Conservation (phyloP, 2,888 invertebrate species). For the Ectobius pallidus region DNA sequence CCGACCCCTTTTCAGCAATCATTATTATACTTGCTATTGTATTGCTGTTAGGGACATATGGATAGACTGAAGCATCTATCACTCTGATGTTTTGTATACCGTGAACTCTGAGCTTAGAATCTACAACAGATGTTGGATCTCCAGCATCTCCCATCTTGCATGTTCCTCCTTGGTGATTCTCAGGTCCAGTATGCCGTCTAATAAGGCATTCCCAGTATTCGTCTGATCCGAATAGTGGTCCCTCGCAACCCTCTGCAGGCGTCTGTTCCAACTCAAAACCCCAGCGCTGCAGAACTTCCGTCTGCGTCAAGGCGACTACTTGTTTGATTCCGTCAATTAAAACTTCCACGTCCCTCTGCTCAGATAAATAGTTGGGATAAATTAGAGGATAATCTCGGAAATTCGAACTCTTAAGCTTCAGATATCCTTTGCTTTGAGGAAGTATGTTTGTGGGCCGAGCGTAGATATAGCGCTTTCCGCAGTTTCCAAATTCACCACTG, state of each 20-base stretch:
- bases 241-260: constrained; percentile 58
- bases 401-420: constrained; percentile 65
- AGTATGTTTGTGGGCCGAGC: constrained; percentile 47
- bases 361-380: constrained; percentile 75
- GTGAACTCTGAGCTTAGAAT: constrained; percentile 58
- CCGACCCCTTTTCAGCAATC: constrained; percentile 49
- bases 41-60: constrained; percentile 53
- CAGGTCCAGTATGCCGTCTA: constrained; percentile 73
- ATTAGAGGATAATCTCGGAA: constrained; percentile 73
- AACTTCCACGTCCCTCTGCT: constrained; percentile 67
- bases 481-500: constrained; percentile 27
- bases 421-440: constrained; percentile 48
- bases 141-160: constrained; percentile 81
- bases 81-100: constrained; percentile 53
- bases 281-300: constrained; percentile 48
- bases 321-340: constrained; percentile 68
- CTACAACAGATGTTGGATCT: constrained; percentile 83
- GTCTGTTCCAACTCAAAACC: constrained; percentile 63
- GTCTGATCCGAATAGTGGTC: constrained; percentile 59
- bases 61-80: constrained; percentile 55
- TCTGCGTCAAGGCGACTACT: constrained; percentile 67
- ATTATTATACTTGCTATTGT: constrained; percentile 48
- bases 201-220: constrained; percentile 71
- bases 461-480: constrained; percentile 25
- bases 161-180: constrained; percentile 79